These are phyloP conservation scores for Halichoerus grypus DNA, from an alignment of 2,113 vertebrate genomes.

Conservation along the genomic window DNA sequence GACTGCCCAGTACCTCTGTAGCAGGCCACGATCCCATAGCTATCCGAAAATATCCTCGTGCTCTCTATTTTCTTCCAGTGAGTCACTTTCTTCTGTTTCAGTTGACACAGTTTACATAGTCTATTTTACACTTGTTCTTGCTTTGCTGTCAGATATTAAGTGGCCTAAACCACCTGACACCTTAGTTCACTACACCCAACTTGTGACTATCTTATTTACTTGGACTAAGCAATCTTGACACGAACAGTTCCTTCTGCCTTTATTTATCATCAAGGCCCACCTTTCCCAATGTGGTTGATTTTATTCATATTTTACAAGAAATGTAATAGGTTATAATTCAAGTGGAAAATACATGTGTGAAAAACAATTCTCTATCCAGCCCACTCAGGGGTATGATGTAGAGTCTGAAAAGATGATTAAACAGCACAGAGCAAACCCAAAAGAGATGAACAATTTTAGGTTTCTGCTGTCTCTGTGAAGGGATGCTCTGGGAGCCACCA, in stretches of 20 bases:
- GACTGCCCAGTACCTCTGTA: neutral
- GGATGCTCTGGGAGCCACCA: neutral
- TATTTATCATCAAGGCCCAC: neutral
- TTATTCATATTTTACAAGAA: neutral
- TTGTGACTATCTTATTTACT: neutral
- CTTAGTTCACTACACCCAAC: neutral
- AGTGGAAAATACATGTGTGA: neutral
- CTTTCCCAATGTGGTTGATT: neutral
- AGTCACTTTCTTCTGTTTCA: neutral
- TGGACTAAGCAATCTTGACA: neutral
- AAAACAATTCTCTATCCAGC: neutral
- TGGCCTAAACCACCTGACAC: neutral
- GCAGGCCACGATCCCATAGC: neutral
- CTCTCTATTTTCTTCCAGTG: neutral
- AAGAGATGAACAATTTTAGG: neutral
- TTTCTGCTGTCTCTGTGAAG: neutral
- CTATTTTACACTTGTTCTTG: neutral
- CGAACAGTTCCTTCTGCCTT: neutral
- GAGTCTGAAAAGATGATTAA: neutral
- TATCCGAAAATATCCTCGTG: neutral
- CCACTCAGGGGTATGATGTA: rapidly evolving
- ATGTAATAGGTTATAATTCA: neutral
- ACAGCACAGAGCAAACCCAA: neutral
- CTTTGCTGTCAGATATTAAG: neutral
- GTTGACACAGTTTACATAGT: neutral